These are phyloP conservation scores for Epizoanthus ramosus DNA, from an alignment of 92 coral and sea anemone species.

Conservation along the genomic window DNA sequence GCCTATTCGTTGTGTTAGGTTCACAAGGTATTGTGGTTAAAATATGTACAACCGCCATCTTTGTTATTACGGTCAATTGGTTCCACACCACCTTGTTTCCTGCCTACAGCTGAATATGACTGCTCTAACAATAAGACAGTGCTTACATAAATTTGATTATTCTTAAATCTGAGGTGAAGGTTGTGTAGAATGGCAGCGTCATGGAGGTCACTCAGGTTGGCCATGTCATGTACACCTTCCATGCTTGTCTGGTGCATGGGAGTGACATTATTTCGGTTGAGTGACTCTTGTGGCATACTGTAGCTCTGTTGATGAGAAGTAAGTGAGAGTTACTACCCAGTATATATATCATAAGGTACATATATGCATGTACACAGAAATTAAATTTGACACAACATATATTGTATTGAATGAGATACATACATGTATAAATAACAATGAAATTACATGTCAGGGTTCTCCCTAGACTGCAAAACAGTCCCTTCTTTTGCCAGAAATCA, in stretches of 20 bases:
- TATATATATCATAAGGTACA: not conserved
- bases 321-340: not conserved
- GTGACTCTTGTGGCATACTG: constrained; percentile 78
- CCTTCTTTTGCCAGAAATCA: no score
- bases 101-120: no score
- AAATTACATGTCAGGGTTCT: no score
- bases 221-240: constrained; percentile 99
- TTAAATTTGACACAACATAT: not conserved
- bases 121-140: not conserved
- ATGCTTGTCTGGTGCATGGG: constrained; percentile 92
- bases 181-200: constrained; percentile 98
- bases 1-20: no score
- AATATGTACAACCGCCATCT: no score
- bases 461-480: no score
- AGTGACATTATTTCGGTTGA: constrained; percentile 79
- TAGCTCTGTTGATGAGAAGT: constrained; percentile 52
- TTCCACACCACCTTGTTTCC: no score
- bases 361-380: not conserved
- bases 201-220: constrained; percentile 95
- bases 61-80: no score
- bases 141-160: constrained; percentile 93
- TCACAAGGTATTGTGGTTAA: no score
- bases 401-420: no score
- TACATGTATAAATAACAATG: no score
- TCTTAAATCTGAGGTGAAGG: constrained; percentile 84